These are phyloP conservation scores for Perca flavescens DNA, from an alignment of 2,113 vertebrate genomes.

Conservation along the genomic window DNA sequence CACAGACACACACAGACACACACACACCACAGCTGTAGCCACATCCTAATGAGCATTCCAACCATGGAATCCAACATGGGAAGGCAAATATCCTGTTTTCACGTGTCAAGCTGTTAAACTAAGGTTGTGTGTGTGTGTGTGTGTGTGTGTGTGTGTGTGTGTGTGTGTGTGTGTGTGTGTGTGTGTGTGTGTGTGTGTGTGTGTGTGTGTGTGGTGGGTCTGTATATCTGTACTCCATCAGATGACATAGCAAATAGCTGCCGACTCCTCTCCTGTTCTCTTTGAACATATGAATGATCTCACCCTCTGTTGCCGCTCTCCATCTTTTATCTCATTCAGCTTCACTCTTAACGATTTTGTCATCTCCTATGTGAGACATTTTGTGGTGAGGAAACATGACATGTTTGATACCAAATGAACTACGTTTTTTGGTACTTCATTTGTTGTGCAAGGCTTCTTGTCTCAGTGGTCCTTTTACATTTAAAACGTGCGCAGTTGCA, in stretches of 20 bases:
- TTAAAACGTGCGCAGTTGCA: no score
- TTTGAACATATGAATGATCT: not conserved
- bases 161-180: conserved; percentile 10
- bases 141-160: conserved; percentile 16
- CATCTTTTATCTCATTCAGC: not conserved
- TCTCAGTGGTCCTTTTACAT: not conserved
- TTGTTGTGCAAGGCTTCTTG: not conserved
- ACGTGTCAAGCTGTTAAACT: conserved; percentile 39
- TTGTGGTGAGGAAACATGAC: not conserved
- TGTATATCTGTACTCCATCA: not conserved
- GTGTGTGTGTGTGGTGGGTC: conserved; percentile 25
- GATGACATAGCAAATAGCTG: not conserved
- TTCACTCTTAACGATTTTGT: not conserved
- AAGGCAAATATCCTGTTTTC: conserved; percentile 71
- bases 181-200: no score
- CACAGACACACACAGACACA: conserved; percentile 33
- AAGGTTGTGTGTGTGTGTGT: conserved; percentile 32
- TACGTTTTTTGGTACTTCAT: not conserved
- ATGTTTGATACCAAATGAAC: not conserved
- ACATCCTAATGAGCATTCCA: conserved; percentile 70
- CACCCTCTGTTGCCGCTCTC: not conserved
- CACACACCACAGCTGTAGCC: conserved; percentile 60
- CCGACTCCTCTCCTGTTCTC: not conserved
- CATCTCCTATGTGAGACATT: not conserved
- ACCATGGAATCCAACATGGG: conserved; percentile 31